Evolutionary conservation across 2,797 vertebrate genomes (phyloP).

Genomic region (Enteromius anoplus): DNA sequence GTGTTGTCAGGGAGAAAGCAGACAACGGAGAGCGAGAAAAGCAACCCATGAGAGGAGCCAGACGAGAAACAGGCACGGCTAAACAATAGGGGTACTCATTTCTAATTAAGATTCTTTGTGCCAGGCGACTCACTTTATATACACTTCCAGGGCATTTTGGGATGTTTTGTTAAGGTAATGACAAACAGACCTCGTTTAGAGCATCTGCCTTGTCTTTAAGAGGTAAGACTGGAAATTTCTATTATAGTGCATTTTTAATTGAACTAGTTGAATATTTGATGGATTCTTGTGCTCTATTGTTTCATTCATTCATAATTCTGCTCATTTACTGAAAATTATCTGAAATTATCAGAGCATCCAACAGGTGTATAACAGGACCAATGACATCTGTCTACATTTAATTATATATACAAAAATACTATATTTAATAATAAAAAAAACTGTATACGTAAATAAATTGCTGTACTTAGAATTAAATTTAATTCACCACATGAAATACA

Average conservation of each 20-base stretch:
- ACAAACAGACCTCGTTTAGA: not conserved
- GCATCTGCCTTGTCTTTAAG: slow-evolving; percentile 26
- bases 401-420: not conserved
- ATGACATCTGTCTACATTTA: not conserved
- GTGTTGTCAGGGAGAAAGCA: slow-evolving; percentile 61
- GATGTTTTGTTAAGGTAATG: slow-evolving; percentile 18
- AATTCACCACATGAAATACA: not conserved
- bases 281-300: not conserved
- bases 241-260: not conserved
- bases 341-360: slow-evolving; percentile 1
- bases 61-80: not conserved
- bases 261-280: not conserved
- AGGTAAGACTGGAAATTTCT: slow-evolving; percentile 50
- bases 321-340: no score
- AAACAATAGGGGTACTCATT: slow-evolving; percentile 8
- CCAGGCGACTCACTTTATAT: not conserved
- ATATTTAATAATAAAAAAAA: no score
- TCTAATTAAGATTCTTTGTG: not conserved
- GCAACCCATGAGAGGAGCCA: slow-evolving; percentile 24
- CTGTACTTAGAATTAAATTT: not conserved
- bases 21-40: slow-evolving; percentile 46
- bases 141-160: not conserved
- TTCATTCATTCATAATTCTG: not conserved
- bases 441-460: not conserved
- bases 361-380: slow-evolving; percentile 16